Percentiles rank a stretch among this genome's conserved stretches.
Evolutionary conservation across 2,797 vertebrate species (phyloP).

Genomic region (Cryptoprocta ferox): DNA sequence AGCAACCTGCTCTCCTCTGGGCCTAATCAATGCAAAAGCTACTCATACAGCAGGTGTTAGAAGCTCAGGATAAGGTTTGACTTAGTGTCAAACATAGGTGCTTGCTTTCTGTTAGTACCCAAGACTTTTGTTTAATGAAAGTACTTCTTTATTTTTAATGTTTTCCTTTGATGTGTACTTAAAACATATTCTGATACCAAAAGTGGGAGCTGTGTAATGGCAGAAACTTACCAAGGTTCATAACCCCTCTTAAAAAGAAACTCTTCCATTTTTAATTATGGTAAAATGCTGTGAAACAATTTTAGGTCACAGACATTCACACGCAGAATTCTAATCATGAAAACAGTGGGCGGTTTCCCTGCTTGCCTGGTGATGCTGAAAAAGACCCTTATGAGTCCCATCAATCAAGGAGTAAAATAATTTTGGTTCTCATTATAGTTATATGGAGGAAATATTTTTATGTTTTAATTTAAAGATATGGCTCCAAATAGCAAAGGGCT

Average conservation of each 20-base stretch:
- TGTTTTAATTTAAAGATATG: slow-evolving; percentile 77
- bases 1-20: not conserved
- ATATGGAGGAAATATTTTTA: slow-evolving; percentile 74
- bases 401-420: slow-evolving; percentile 67
- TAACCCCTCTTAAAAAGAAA: slow-evolving; percentile 64
- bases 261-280: slow-evolving; percentile 78
- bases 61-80: not conserved
- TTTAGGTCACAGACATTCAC: slow-evolving; percentile 70
- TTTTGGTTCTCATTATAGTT: slow-evolving; percentile 69
- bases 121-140: slow-evolving; percentile 62
- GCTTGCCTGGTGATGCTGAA: slow-evolving; percentile 54
- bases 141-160: not conserved
- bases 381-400: slow-evolving; percentile 74
- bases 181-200: slow-evolving; percentile 36
- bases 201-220: slow-evolving; percentile 54
- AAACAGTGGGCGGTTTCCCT: slow-evolving; percentile 72
- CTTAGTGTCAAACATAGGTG: not conserved
- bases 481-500: slow-evolving; percentile 68
- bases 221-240: slow-evolving; percentile 54
- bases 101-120: not conserved
- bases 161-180: slow-evolving; percentile 4
- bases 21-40: not conserved
- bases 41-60: not conserved
- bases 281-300: slow-evolving; percentile 71
- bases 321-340: slow-evolving; percentile 70